Base-by-base conservation (phyloP, 2,888 invertebrate genomes). In the Nysson spinosus region DNA sequence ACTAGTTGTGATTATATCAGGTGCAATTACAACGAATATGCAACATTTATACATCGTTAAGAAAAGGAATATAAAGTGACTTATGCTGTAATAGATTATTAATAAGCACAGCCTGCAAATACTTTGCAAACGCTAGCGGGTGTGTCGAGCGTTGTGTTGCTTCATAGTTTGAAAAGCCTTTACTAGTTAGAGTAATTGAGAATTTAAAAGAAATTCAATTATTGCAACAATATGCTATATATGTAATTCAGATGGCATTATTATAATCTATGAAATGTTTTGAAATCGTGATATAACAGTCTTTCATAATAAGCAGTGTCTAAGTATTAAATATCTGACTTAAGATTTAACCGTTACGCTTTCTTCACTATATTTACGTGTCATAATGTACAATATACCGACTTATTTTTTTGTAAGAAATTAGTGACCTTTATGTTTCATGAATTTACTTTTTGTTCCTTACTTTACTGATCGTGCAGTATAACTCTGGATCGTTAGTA, bases 211-310 rank as follows among this genome's bases (percentile, higher is more conserved):
- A 54, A 46, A 54, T 57, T 65, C 49, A 28, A 47, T 35, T 55
- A 63, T 20, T 17, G 32, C 32, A 44, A 22, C 55, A 42, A 56
- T 47, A 49, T 40, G 57, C 60, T 57, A 52, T 65, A 65, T 65
- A 60, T 60, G 14, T 58, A 70, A 58, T 56, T 42, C 40, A 70
- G 57, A 58, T 55, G 51, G 57, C 65, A 72, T 68, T 68, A 67
- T 34, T 30, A 46, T 49, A 34, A 52, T 54, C 34, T 55, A 74
- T 52, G 11, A 46, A 40, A 74, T 66, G 35, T 49, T 65, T 34
- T 32, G 22, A 62, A 62, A 62, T 55, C 51, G 73, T 73, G 73
- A 73, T 73, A 73, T 39, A 71, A 54, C 51, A 57, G 73, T 75
- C 73, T 73, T 73, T 73, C 73, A 73, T 58, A 40, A 49, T 63